Percentiles rank a stretch among this genome's conserved stretches.
These are phyloP conservation scores for Scylla paramamosain DNA, from an alignment of 1,140 invertebrate species.

Conservation along the genomic window DNA sequence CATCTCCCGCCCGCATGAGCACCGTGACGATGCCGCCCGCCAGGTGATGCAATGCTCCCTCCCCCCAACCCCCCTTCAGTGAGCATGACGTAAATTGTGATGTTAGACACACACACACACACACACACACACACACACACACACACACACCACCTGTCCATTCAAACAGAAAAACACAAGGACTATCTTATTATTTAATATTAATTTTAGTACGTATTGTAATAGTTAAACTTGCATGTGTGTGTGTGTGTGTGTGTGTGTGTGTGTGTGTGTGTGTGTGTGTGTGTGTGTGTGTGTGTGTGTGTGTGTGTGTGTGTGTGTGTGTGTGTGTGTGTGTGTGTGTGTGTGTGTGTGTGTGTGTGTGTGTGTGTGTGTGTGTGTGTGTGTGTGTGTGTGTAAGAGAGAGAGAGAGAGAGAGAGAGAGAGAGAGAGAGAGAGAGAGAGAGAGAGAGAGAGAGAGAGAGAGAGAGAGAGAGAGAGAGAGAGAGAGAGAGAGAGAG, in stretches of 20 bases:
- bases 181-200: no score
- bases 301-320: constrained; percentile 38
- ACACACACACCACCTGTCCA: no score
- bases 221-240: not conserved
- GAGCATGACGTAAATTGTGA: not conserved
- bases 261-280: constrained; percentile 41
- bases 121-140: no score
- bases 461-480: no score
- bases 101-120: no score
- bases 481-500: no score
- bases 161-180: no score
- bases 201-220: no score
- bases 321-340: constrained; percentile 38
- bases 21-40: not conserved
- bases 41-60: not conserved
- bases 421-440: no score
- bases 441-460: no score
- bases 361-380: constrained; percentile 25
- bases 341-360: constrained; percentile 41
- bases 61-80: not conserved
- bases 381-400: no score
- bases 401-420: not conserved
- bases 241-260: constrained; percentile 36
- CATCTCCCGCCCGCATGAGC: not conserved
- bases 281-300: constrained; percentile 38